These are phyloP conservation scores for Miltochrista miniata DNA, from an alignment of 2,888 invertebrate genomes.

Conservation along the genomic window DNA sequence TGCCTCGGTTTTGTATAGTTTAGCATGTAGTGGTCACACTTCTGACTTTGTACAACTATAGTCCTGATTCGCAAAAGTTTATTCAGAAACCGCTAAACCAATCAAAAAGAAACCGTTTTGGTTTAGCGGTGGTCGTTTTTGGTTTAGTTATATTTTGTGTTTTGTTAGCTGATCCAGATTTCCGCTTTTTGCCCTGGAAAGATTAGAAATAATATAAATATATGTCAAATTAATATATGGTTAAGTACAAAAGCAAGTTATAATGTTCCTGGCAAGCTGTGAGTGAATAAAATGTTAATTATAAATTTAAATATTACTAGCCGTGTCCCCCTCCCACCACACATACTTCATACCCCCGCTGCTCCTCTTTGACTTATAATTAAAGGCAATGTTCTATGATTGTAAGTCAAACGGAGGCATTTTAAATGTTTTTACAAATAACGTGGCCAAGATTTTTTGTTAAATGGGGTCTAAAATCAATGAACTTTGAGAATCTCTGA, in stretches of 20 bases:
- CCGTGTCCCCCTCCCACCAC: no score
- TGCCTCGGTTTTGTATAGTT: no score
- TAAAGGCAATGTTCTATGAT: no score
- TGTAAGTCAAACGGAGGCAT: no score
- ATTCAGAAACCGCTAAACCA: constrained; percentile 41
- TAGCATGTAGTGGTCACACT: no score
- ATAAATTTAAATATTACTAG: background rate
- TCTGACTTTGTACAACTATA: background rate
- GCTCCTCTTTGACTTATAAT: no score
- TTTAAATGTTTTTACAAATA: no score
- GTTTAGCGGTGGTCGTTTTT: constrained; percentile 31
- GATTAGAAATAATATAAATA: constrained; percentile 21
- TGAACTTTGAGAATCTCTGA: no score
- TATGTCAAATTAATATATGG: constrained; percentile 4
- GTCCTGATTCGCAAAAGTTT: constrained; percentile 23
- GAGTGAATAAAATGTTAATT: constrained; percentile 1
- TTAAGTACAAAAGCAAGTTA: constrained; percentile 4
- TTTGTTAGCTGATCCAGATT: constrained; percentile 40
- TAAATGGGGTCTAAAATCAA: no score
- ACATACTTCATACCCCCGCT: no score
- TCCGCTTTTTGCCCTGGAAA: constrained; percentile 64
- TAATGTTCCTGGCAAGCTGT: constrained; percentile 23
- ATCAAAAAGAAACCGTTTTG: constrained; percentile 49
- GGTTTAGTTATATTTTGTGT: constrained; percentile 44
- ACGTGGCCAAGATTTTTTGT: no score